phyloP scores from a whole-genome alignment of 37 sponge, comb jelly and placozoan genomes.

The Spongilla lacustris region DNA sequence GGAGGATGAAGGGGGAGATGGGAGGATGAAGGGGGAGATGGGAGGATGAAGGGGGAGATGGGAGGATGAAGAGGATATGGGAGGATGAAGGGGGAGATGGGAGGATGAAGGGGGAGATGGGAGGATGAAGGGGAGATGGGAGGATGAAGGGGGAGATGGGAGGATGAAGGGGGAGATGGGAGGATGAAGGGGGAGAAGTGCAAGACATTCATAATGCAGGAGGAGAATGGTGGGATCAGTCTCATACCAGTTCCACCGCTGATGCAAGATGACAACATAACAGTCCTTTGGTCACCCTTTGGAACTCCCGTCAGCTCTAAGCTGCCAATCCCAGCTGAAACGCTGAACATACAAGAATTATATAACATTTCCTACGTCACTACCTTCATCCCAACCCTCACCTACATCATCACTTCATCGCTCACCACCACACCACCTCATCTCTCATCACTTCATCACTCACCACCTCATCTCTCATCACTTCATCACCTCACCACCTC shows the following conservation, averaged over 20 bases:
- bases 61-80: neutral
- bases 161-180: neutral
- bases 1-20: too few species aligned
- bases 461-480: too few species aligned
- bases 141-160: neutral
- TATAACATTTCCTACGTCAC: neutral
- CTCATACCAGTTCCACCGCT: neutral
- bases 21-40: neutral
- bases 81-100: neutral
- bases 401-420: too few species aligned
- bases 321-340: conserved; percentile 22
- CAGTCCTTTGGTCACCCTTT: neutral
- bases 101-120: neutral
- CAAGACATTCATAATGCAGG: neutral
- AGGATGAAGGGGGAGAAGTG: too few species aligned
- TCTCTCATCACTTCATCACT: too few species aligned
- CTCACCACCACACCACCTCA: too few species aligned
- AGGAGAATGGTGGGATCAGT: neutral
- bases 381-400: too few species aligned
- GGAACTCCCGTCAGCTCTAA: conserved; percentile 51
- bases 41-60: neutral
- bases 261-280: neutral
- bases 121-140: neutral
- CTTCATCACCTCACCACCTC: too few species aligned
- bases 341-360: neutral